Evolutionary conservation across 1,140 invertebrate species (phyloP), one percentile per base, ranked within the genome.

Genomic region (Conus ventricosus): DNA sequence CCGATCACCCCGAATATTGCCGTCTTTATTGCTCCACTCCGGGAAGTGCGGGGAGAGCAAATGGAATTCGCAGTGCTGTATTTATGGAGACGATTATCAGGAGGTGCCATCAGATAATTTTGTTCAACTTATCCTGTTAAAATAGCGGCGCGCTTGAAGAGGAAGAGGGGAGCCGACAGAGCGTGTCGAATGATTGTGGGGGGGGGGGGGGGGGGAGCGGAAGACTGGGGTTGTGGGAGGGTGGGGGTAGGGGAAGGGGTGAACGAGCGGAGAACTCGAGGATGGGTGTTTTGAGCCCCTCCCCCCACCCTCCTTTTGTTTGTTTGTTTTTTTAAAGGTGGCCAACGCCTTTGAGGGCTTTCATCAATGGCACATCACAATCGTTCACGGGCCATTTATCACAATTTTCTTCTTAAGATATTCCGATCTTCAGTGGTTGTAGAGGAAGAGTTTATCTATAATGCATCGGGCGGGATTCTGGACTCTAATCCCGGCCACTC

Each of bases 51-150:
- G 82, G 53, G 57, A 63, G 54, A 17, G 82, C 82, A 63, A 84
- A 84, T 84, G 82, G 82, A 84, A 60, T 84, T 84, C 4, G 7
- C 27, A 84, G 11, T 84, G 23, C 13, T 20, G 20, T 63, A 23
- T 84, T 84, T 84, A 84, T 84, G n/a, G 54, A 54, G 54, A 7
- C 54, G 81, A 83, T 83, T 84, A 84, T 84, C 82, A 27, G 82
- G 6, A n/a, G n/a, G 54, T 60, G 8, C 51, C 82, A 84, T 84
- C 82, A 20, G 23, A 39, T 84, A 84, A 84, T 84, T n/a, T n/a
- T 63, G 13, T 39, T 63, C 54, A 25, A 60, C 82, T 84, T 84
- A 60, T 63, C 82, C 57, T 25, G 57, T 63, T 39, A 84, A 67
- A 84, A 67, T 67, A 84, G 82, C 67, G 60, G 67, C 67, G 54